Base-by-base conservation (phyloP, 2,888 invertebrate genomes). In the Drosophila prolongata region DNA sequence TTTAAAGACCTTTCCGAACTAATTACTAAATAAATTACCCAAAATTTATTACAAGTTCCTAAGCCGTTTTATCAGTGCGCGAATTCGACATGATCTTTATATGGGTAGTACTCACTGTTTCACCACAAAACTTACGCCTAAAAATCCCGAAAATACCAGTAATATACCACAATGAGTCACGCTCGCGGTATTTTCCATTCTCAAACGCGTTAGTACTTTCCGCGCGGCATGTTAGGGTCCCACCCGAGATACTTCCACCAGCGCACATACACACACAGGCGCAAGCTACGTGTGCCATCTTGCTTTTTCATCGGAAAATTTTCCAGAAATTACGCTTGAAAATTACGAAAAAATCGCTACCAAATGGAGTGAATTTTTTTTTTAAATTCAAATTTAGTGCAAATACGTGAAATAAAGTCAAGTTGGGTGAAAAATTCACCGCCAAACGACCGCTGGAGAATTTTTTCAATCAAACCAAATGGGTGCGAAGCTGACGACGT, bases 401-500 rank as follows among this genome's bases (percentile, higher is more conserved):
- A 67, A 52, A 62, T 68, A 46, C 58, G 55, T 56, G 58, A 70
- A 54, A 52, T 53, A 35, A 73, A 40, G 47, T 42, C 52, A 24
- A 8, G 35, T 42, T 37, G 37, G 19, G 37, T 35, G 34, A 55
- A 74, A 87, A 79, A 78, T 60, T 40, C 57, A 37, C 27, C 19
- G 8, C 37, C 58, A 44, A 55, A 75, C 62, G 43, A 55, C 43
- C 40, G 27, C 58, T 61, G 64, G 75, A 84, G 52, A 77, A 62
- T 71, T 61, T 89, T 87, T 79, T 78, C 75, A 78, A 70, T 68
- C 76, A 69, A 76, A 69, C 75, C 72, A 79, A 81, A 77, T 82
- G 74, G 66, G 59, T 58, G 76, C 75, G 76, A 76, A 87, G 79
- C 76, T 80, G 76, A 87, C 79, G 79, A 80, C 77, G 87, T 70